Percentiles rank a stretch among this genome's conserved stretches.
Evolutionary conservation across 37 sponge, comb jelly and placozoan species (phyloP).

Genomic region (Ianthella basta): DNA sequence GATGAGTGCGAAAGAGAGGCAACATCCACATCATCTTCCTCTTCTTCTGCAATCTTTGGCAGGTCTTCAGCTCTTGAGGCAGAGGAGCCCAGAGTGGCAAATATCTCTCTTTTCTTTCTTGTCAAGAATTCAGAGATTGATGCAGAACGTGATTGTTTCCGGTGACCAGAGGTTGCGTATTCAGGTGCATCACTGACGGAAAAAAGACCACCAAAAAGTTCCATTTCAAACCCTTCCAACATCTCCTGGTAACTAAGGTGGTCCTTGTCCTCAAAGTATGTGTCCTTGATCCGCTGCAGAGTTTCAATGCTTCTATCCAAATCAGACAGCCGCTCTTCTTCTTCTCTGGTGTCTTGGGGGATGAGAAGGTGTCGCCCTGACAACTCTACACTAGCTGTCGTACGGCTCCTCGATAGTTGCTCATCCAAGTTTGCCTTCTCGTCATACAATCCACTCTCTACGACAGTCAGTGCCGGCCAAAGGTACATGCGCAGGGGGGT

Average conservation of each 20-base stretch:
- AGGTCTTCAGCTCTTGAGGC: not conserved
- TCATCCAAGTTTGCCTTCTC: not conserved
- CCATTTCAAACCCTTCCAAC: constrained; percentile 18
- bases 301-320: not conserved
- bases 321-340: not conserved
- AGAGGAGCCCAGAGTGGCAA: constrained; percentile 25
- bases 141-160: not conserved
- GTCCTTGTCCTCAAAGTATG: constrained; percentile 14
- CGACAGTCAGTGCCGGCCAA: not conserved
- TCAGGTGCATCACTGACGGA: not conserved
- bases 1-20: not conserved
- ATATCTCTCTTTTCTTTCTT: constrained; percentile 9
- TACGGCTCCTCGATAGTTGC: not conserved
- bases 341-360: not conserved
- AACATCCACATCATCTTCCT: not conserved
- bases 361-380: too few species aligned
- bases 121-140: constrained; percentile 20
- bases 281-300: constrained; percentile 9
- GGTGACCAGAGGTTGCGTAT: not conserved
- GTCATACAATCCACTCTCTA: constrained; percentile 13
- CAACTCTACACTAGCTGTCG: not conserved
- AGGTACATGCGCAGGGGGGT: not conserved
- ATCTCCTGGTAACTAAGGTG: not conserved
- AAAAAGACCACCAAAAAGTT: not conserved
- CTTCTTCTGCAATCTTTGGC: not conserved